Percentiles rank a stretch among this genome's conserved stretches.
Evolutionary conservation across 37 sponge, comb jelly and placozoan species (phyloP).

Genomic region (Geodia barretti): DNA sequence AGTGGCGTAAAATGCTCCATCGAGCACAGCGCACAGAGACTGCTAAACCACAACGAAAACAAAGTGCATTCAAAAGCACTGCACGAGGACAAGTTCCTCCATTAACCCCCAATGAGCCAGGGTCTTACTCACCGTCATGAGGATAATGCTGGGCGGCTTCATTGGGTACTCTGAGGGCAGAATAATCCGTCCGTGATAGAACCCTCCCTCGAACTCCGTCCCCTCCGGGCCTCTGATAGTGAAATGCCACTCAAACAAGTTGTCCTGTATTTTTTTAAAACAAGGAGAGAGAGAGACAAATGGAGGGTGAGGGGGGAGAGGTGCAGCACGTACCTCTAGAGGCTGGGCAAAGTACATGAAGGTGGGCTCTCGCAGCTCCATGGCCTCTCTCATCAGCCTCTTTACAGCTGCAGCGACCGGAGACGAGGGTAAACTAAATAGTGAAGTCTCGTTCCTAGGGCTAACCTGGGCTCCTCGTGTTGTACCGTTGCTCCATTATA

Average conservation of each 20-base stretch:
- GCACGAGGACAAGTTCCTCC: too few species aligned
- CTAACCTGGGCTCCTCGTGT: conserved; percentile 73
- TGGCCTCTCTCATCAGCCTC: conserved; percentile 96
- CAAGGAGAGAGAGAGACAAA: too few species aligned
- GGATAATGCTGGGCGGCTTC: conserved; percentile 96
- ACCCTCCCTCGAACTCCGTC: conserved; percentile 85
- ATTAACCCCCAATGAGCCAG: too few species aligned
- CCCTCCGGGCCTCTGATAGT: conserved; percentile 89
- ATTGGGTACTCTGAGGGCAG: conserved; percentile 98
- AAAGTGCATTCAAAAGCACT: too few species aligned
- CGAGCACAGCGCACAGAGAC: too few species aligned
- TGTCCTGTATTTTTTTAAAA: too few species aligned
- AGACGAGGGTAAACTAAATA: conserved; percentile 5
- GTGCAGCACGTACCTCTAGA: conserved; percentile 64
- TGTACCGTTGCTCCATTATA: conserved; percentile 75
- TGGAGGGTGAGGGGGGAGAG: not conserved
- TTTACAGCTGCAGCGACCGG: conserved; percentile 92
- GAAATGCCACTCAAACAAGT: conserved; percentile 99
- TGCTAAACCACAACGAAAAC: too few species aligned
- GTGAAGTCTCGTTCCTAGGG: not conserved
- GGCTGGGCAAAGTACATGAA: conserved; percentile 91
- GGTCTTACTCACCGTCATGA: conserved; percentile 80
- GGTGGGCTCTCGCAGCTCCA: conserved; percentile 90
- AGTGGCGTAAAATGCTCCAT: too few species aligned
- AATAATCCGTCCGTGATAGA: conserved; percentile 93